Evolutionary conservation across 2,888 invertebrate genomes (phyloP).

Genomic region (Gisinianus flammeolus): DNA sequence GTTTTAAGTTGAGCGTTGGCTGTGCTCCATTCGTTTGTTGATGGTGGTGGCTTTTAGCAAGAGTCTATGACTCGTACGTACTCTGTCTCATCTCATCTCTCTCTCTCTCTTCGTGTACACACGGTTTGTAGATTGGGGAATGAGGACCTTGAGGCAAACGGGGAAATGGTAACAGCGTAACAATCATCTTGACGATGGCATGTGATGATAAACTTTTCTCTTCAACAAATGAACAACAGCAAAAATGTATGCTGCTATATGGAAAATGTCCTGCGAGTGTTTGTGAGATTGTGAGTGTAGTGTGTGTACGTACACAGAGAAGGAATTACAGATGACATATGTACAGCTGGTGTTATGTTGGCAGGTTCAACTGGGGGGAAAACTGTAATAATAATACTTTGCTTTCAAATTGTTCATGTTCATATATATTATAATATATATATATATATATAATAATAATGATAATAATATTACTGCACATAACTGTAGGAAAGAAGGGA

Average conservation of each 20-base stretch:
- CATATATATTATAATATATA: not conserved
- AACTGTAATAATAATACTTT: not conserved
- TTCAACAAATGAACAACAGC: not conserved
- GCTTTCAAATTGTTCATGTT: conserved; percentile 6
- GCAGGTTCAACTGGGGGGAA: not conserved
- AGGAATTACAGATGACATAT: not conserved
- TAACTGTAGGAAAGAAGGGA: not conserved
- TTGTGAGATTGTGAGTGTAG: too few relatives aligned
- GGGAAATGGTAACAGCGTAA: conserved; percentile 21
- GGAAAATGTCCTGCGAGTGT: too few relatives aligned
- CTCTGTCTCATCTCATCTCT: too few relatives aligned
- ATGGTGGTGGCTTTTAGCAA: not conserved
- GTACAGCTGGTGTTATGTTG: not conserved
- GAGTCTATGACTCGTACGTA: too few relatives aligned
- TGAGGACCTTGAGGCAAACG: conserved; percentile 24
- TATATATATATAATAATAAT: not conserved
- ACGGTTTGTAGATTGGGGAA: not conserved
- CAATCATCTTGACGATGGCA: conserved; percentile 36
- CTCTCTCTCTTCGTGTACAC: too few relatives aligned
- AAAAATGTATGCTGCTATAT: too few relatives aligned
- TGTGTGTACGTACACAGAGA: too few relatives aligned
- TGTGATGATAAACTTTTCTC: conserved; percentile 32
- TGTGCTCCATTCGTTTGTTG: not conserved
- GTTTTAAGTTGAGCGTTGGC: not conserved
- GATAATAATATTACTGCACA: too few relatives aligned